Percentiles rank a stretch among this genome's conserved stretches.
Conservation (phyloP, 2,888 invertebrate genomes). For the Ectemnius lituratus region DNA sequence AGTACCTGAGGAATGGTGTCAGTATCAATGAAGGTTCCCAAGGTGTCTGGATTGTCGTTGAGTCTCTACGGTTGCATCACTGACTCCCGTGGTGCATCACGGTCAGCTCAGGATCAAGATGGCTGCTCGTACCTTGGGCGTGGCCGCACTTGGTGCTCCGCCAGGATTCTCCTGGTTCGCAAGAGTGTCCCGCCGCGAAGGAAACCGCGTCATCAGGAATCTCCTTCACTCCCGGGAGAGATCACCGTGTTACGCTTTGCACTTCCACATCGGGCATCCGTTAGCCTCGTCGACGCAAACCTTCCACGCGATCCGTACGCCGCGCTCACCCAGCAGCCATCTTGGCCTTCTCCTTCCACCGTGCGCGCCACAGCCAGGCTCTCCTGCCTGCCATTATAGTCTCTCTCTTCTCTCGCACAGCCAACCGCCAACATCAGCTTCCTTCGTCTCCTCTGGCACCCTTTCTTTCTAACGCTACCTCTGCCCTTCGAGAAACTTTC, state of each 20-base stretch:
- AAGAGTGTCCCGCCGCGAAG: slow-evolving; percentile 33
- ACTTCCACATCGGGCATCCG: slow-evolving; percentile 58
- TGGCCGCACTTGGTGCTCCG: slow-evolving; percentile 64
- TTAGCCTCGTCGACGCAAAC: slow-evolving; percentile 53
- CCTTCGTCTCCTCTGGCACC: neutral
- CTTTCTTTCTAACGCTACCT: neutral
- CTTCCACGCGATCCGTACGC: slow-evolving; percentile 64
- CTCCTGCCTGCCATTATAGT: slow-evolving; percentile 31
- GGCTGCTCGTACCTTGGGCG: slow-evolving; percentile 75
- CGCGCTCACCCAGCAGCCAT: slow-evolving; percentile 68
- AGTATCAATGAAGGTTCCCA: slow-evolving; percentile 52
- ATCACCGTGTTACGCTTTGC: slow-evolving; percentile 53
- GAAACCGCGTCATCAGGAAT: slow-evolving; percentile 45
- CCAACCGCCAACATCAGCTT: slow-evolving; percentile 10
- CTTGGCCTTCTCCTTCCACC: slow-evolving; percentile 67
- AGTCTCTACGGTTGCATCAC: slow-evolving; percentile 63
- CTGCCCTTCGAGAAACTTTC: neutral
- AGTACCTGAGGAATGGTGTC: slow-evolving; percentile 64
- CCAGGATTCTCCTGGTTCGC: slow-evolving; percentile 42
- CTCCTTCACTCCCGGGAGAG: slow-evolving; percentile 56
- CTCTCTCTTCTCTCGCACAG: slow-evolving; percentile 35
- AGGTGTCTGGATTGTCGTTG: slow-evolving; percentile 28
- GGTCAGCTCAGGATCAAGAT: slow-evolving; percentile 72
- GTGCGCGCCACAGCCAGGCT: slow-evolving; percentile 16
- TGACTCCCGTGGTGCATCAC: slow-evolving; percentile 71